Conservation (phyloP, 2,797 vertebrate genomes). For the Microchirus variegatus region DNA sequence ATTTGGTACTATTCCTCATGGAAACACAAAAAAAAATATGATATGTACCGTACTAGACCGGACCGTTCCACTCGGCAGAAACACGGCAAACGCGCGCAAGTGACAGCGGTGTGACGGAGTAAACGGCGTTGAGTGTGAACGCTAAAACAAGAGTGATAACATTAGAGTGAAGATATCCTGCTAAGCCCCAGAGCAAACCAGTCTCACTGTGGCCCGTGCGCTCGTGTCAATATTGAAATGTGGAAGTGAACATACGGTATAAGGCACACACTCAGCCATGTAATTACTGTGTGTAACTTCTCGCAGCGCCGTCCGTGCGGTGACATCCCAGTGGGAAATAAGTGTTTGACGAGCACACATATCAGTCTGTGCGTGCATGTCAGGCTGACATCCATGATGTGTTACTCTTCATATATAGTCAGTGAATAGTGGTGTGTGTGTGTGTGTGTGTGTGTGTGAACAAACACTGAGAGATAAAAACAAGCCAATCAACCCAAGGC, state of each 20-base stretch:
- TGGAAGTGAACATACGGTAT: constrained; percentile 31
- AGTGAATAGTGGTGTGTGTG: constrained; percentile 20
- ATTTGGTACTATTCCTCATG: too few relatives aligned
- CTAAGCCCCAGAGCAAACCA: constrained; percentile 24
- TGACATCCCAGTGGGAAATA: constrained; percentile 9
- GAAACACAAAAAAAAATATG: too few relatives aligned
- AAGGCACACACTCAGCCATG: constrained; percentile 26
- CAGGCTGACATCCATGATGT: constrained; percentile 10
- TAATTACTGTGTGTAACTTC: constrained; percentile 51
- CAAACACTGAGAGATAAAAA: constrained; percentile 1
- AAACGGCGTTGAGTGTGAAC: constrained; percentile 31
- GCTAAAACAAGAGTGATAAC: constrained; percentile 29
- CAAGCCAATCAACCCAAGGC: constrained; percentile 2
- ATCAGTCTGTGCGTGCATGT: constrained; percentile 11
- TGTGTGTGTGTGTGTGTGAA: constrained; percentile 12
- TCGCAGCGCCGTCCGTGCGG: not conserved
- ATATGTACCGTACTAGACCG: too few relatives aligned
- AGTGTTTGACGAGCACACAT: constrained; percentile 42
- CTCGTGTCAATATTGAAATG: constrained; percentile 41
- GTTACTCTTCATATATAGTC: constrained; percentile 26
- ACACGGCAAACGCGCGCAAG: not conserved
- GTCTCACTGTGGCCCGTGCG: constrained; percentile 6
- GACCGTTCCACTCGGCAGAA: too few relatives aligned
- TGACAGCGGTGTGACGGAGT: constrained; percentile 13
- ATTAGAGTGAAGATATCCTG: constrained; percentile 29